Base-by-base conservation (phyloP, 2,113 vertebrate genomes). In the Tychaedon coryphoeus region DNA sequence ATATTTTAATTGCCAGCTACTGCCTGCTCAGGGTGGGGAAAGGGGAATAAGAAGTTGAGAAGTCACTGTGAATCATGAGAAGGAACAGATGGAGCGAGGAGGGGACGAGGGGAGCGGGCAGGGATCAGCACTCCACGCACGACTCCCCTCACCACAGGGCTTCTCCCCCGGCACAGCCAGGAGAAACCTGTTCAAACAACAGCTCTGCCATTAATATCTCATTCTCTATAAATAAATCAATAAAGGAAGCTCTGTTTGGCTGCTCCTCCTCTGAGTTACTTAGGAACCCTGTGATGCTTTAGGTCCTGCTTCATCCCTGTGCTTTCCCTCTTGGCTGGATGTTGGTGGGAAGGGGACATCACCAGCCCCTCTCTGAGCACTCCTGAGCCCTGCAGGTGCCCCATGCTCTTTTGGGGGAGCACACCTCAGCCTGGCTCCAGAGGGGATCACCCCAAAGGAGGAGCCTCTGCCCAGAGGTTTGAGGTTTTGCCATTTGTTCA, bases 201-300 rank as follows among this genome's bases (percentile, higher is more conserved):
- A 70, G 77, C 82, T 90, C 93, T 93, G 57, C 94, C 91, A 95
- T 97, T 89, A 93, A 93, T 94, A 84, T 78, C 94, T 93, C 91
- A 88, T 93, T 38, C 82, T 80, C 71, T 60, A 92, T 96, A 96
- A 97, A 97, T 97, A 97, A 97, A 92, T 95, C 92, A 97, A 91
- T 92, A 93, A 51, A 90, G 77, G 31, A 34, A 87, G n/a, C 0
- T 3, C 54, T 64, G 60, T 66, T 34, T 22, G 70, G 29, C 71
- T 57, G 76, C 61, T 90, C 48, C 54, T 90, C 38, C 40, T 62
- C 82, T 36, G 72, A 79, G 80, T 71, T 29, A 17, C 80, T 66
- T 9, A 36, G 56, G 45, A 93, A 56, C 36, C 33, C 36, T 0
- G 6, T 5, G 15, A 43, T n/a, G 90, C 51, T 67, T 57, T 5